Base-by-base conservation (phyloP, 2,888 invertebrate species). In the Iphiclides podalirius region DNA sequence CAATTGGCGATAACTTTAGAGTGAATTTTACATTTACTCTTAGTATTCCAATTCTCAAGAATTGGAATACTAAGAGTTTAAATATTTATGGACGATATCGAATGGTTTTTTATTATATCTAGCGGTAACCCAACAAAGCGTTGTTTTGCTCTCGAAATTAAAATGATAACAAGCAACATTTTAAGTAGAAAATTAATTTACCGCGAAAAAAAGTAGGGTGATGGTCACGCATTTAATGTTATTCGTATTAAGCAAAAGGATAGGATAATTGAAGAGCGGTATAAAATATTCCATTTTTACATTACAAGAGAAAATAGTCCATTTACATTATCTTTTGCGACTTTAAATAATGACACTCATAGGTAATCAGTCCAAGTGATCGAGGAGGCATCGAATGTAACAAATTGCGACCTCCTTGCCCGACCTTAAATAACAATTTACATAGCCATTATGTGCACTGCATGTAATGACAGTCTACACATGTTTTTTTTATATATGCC, bases 361-460 rank as follows among this genome's bases (percentile, higher is more conserved):
- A 39, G 49, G 49, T 44, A 49, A 49, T 49, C 49, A 49, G 43
- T 49, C 43, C 43, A 26, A 49, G 38, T 49, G 49, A 49, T 49
- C 43, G 49, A 49, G 26, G 34, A 49, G 15, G 43, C 26, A 33
- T 49, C 49, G 23, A 44, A 15, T 40, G 8, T 40, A 40, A 50
- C 44, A 50, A 50, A 50, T 45, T 45, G 20, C 50, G 39, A 40
- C 42, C 43, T 36, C 28, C 36, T 26, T 33, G 34, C 51, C 57
- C 61, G 45, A 57, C 62, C 61, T 67, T 67, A 70, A 72, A n/a
- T n/a, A 55, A 56, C 67, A 70, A 72, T 73, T 72, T 68, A 66
- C 56, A 66, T 64, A 60, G 58, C 54, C 53, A 70, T 73, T 69
- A 72, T 61, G 49, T 64, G 33, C 12, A 26, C 8, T 64, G 33